Evolutionary conservation across 2,797 vertebrate genomes (phyloP).

Genomic region (Amazona finschi): DNA sequence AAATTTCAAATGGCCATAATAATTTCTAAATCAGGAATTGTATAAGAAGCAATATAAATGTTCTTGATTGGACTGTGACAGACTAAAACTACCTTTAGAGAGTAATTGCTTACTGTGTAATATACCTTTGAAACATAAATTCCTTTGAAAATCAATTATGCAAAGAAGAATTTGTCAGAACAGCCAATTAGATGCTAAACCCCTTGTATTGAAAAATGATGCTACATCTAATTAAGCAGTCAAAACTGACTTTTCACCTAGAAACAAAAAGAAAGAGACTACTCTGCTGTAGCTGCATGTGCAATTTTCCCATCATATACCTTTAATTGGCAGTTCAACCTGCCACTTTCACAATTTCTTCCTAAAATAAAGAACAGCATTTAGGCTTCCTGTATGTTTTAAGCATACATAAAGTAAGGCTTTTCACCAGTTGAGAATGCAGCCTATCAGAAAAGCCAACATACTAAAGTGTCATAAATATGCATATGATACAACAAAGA

Average conservation of each 20-base stretch:
- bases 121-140: background rate
- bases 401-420: background rate
- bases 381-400: background rate
- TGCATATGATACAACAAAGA: background rate
- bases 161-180: conserved; percentile 9
- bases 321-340: background rate
- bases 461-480: background rate
- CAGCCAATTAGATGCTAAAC: conserved; percentile 5
- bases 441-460: background rate
- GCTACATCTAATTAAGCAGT: background rate
- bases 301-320: background rate
- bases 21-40: background rate
- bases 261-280: background rate
- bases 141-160: background rate
- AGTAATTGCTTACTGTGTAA: background rate
- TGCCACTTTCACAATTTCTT: background rate
- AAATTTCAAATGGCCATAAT: background rate
- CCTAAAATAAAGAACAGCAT: background rate
- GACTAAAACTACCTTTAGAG: background rate
- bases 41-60: background rate
- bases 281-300: background rate
- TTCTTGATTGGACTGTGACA: background rate
- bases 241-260: background rate
- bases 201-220: background rate
- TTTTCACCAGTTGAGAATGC: background rate